Evolutionary conservation across 2,888 invertebrate species (phyloP).

Genomic region (Petrolisthes cinctipes): DNA sequence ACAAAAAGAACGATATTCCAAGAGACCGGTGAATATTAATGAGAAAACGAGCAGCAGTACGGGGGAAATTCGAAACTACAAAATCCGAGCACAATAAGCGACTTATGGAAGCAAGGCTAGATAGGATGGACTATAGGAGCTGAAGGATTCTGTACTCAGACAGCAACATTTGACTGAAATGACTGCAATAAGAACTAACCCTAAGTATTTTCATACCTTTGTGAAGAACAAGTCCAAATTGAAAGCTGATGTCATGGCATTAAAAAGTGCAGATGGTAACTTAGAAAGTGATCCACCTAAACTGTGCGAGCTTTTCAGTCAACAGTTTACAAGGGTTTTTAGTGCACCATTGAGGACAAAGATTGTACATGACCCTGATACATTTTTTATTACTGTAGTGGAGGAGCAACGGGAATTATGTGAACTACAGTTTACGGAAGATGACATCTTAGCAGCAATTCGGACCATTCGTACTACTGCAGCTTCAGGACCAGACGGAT

Average conservation of each 20-base stretch:
- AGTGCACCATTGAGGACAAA: not conserved
- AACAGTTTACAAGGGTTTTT: conserved; percentile 21
- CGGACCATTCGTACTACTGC: conserved; percentile 11
- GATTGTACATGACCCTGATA: not conserved
- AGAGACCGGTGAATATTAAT: conserved; percentile 7
- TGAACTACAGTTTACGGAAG: conserved; percentile 7
- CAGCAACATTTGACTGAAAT: not conserved
- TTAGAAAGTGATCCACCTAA: not conserved
- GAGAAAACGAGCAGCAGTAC: conserved; percentile 9
- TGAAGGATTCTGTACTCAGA: conserved; percentile 11
- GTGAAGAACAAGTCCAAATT: not conserved
- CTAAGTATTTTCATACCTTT: not conserved
- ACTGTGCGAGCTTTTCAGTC: conserved; percentile 21
- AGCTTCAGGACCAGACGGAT: conserved; percentile 6
- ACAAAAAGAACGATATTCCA: not conserved
- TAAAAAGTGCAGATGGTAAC: conserved; percentile 4
- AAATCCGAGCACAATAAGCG: not conserved
- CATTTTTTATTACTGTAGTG: conserved; percentile 4
- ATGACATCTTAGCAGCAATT: conserved; percentile 6
- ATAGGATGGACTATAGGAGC: conserved; percentile 5
- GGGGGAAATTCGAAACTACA: conserved; percentile 3
- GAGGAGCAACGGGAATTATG: not conserved
- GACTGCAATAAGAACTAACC: conserved; percentile 15
- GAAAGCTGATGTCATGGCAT: not conserved
- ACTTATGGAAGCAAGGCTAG: not conserved